Evolutionary conservation across 2,113 vertebrate genomes (phyloP).

Genomic region (Psettodes erumei): DNA sequence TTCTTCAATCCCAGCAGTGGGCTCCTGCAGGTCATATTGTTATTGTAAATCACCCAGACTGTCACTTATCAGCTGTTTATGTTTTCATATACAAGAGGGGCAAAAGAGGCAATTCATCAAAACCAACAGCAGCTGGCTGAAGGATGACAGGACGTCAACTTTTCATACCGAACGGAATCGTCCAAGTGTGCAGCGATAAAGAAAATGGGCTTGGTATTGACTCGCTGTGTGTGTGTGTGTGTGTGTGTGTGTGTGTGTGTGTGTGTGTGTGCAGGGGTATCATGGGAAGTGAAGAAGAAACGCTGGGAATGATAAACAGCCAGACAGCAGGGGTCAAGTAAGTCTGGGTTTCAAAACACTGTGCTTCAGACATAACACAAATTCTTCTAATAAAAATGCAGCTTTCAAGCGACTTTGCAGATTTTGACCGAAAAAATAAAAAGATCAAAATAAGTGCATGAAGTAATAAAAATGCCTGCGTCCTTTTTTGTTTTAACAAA

Average conservation of each 20-base stretch:
- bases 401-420: background rate
- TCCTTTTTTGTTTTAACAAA: too few species aligned
- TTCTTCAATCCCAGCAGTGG: background rate
- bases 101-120: slow-evolving; percentile 38
- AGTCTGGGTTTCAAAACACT: background rate
- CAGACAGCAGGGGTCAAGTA: background rate
- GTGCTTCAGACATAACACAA: background rate
- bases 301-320: background rate
- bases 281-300: background rate
- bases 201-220: background rate
- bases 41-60: slow-evolving; percentile 20
- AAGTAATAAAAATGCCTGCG: too few species aligned
- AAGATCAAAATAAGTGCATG: too few species aligned
- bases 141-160: slow-evolving; percentile 18
- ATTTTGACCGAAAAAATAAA: background rate
- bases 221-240: background rate
- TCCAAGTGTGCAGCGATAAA: background rate
- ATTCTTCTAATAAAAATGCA: background rate
- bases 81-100: slow-evolving; percentile 16
- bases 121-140: background rate
- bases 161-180: background rate
- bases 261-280: background rate
- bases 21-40: background rate
- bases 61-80: background rate
- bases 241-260: background rate